Conservation (phyloP, 2,797 vertebrate genomes). For the Centroberyx gerrardi region DNA sequence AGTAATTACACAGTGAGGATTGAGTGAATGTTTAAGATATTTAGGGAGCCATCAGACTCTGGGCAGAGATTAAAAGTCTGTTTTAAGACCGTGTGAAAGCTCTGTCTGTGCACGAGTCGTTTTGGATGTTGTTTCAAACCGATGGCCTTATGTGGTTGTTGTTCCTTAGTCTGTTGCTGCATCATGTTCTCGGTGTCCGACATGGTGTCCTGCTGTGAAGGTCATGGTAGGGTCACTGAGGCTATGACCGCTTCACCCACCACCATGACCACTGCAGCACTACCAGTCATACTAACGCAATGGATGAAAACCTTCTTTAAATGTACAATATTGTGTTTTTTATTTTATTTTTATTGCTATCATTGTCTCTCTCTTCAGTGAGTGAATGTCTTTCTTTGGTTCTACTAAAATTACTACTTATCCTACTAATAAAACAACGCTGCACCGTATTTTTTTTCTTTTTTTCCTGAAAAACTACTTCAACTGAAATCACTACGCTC, state of each 20-base stretch:
- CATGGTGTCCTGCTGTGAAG: slow-evolving; percentile 87
- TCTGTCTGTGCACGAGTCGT: too few relatives aligned
- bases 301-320: background rate
- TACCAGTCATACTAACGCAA: background rate
- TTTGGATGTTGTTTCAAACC: background rate
- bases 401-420: slow-evolving; percentile 9
- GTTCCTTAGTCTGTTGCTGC: slow-evolving; percentile 68
- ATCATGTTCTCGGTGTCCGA: slow-evolving; percentile 82
- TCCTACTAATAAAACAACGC: too few relatives aligned
- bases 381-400: slow-evolving; percentile 13
- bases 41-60: too few relatives aligned
- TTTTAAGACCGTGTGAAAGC: too few relatives aligned
- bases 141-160: slow-evolving; percentile 28
- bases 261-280: slow-evolving; percentile 29
- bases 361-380: background rate
- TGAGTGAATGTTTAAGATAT: too few relatives aligned
- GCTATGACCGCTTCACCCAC: slow-evolving; percentile 69
- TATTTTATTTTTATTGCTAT: background rate
- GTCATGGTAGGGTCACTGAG: slow-evolving; percentile 83
- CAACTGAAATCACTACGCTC: slow-evolving; percentile 7
- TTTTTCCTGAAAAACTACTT: slow-evolving; percentile 20
- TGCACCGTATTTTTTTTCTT: background rate
- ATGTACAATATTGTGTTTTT: background rate
- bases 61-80: too few relatives aligned
- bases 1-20: too few relatives aligned